A percentile compares a stretch with the other conserved stretches of the same genome.
phyloP scores from a whole-genome alignment of 2,113 vertebrate genomes.

The Micromys minutus region DNA sequence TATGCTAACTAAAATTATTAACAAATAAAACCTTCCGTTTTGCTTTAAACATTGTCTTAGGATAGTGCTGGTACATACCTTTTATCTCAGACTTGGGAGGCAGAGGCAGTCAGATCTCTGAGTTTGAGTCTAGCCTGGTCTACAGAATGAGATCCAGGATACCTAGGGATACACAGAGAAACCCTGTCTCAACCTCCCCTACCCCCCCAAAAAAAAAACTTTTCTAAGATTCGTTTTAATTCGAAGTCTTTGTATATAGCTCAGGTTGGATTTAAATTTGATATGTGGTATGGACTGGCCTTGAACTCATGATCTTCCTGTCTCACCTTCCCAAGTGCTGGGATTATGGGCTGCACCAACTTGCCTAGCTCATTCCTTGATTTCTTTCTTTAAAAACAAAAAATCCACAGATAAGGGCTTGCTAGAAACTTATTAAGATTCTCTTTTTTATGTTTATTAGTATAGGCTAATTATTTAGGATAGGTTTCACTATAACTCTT shows the following conservation, averaged over 20 bases:
- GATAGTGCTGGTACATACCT: neutral
- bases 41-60: neutral
- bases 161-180: too few species aligned
- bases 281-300: too few species aligned
- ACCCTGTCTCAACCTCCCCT: neutral
- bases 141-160: neutral
- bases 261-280: neutral
- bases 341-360: neutral
- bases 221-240: neutral
- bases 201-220: too few species aligned
- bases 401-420: neutral
- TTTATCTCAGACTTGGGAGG: neutral
- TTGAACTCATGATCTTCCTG: neutral
- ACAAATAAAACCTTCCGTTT: neutral
- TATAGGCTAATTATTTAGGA: neutral
- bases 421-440: neutral
- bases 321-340: neutral
- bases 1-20: neutral
- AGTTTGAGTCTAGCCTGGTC: neutral
- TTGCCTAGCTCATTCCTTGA: neutral
- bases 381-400: neutral
- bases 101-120: neutral
- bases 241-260: neutral
- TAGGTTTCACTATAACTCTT: neutral
- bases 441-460: neutral